Base-by-base conservation (phyloP, 2,888 invertebrate species). In the Mythimna impura region DNA sequence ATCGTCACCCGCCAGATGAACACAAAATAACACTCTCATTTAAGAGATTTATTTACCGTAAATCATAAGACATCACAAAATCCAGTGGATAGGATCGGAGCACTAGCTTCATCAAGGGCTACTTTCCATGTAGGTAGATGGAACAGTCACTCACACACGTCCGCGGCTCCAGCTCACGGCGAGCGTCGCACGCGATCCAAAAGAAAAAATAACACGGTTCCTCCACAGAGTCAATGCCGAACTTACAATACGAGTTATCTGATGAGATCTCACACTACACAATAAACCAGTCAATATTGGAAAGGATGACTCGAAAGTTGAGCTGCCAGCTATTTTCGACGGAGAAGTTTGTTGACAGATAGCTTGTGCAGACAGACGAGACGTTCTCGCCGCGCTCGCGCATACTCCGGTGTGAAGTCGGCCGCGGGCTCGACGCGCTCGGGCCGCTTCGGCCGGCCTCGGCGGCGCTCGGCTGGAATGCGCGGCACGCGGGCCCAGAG, bases 351-450 rank as follows among this genome's bases (percentile, higher is more conserved):
- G 96, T 96, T 96, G 96, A 96, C 96, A 96, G 95, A 92, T 93
- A 92, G 89, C 91, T 89, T 90, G 90, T 89, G 91, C 91, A 89
- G 91, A 91, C 91, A 90, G 90, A 91, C 95, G 91, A 95, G 93
- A 96, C 95, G 96, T 96, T 93, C 93, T 91, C 93, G 92, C 93
- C 93, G 95, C 96, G 95, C 96, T 94, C 96, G 96, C 96, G 96
- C 96, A 95, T 92, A 90, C 92, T 94, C 90, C 93, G 91, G 93
- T 95, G 95, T 96, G 96, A 96, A 96, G 96, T 96, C 94, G 93
- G 96, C 94, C 91, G 92, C 96, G 92, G 92, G 87, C 89, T 87
- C 73, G 74, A 78, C 83, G 76, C 89, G 88, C 84, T 93, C 94
- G 94, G 91, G 79, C 86, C 78, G 83, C 87, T 83, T 94, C 94